Base-by-base conservation (phyloP, 1,140 invertebrate species). In the Cryptotermes secundus region DNA sequence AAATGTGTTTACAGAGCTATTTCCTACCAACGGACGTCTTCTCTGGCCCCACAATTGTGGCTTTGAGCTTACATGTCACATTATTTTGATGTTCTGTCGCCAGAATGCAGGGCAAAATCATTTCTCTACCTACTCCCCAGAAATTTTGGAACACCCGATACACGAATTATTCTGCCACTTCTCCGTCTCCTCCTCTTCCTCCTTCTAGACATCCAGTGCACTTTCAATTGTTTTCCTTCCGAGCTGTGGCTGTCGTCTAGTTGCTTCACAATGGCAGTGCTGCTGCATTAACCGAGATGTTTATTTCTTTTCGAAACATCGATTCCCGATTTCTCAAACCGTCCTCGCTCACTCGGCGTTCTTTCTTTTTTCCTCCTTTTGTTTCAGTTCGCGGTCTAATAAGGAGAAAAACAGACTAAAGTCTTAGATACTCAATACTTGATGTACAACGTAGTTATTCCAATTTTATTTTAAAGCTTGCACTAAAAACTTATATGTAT, bases 201-300 rank as follows among this genome's bases (percentile, higher is more conserved):
- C 6, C 53, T n/a, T 22, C 53, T 59, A 7, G 53, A 22, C 19
- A 59, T 59, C 22, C 59, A 31, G 59, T 14, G 59, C n/a, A 72
- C 6, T 72, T 72, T 72, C 53, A 72, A 6, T n/a, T 72, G 59
- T 72, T 72, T 72, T n/a, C 14, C 26, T 72, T 72, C 19, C 53
- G 4, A 4, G 26, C 26, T 31, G 26, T 31, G 26, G 59, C 59
- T 26, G 53, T 59, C 53, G 22, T 10, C 2, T 42, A 0, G 38
- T 42, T 42, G 38, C 53, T 22, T 59, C 53, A 59, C 53, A 59
- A 59, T 42, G 38, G 38, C 53, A 1, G 22, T 59, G 53, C 53
- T 59, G 53, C 53, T 31, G 59, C 59, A 72, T 72, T 72, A n/a
- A 72, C 59, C 31, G 59, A 72, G 59, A 72, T 72, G 59, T 72